Conservation (phyloP, 2,113 vertebrate species). For the Alosa alosa region DNA sequence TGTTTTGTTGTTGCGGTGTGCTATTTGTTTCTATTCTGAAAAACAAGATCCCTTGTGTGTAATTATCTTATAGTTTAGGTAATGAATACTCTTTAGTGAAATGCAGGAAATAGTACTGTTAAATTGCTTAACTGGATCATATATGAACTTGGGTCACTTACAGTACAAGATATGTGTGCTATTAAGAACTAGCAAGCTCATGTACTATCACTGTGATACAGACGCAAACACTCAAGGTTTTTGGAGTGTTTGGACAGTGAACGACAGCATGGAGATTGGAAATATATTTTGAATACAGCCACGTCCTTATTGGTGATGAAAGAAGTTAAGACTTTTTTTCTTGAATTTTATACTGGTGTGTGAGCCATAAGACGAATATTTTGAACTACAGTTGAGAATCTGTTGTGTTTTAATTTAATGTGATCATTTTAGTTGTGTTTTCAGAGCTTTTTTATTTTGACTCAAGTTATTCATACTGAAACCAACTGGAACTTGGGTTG, state of each 20-base stretch:
- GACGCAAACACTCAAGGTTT: constrained; percentile 38
- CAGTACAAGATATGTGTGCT: constrained; percentile 26
- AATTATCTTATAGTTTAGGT: constrained; percentile 27
- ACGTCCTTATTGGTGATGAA: background rate
- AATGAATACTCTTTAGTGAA: constrained; percentile 27
- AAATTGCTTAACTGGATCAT: constrained; percentile 13
- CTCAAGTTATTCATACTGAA: background rate
- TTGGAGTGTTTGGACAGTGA: constrained; percentile 10
- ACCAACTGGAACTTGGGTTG: background rate
- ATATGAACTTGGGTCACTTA: constrained; percentile 24
- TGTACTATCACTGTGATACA: constrained; percentile 67
- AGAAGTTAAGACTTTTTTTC: background rate
- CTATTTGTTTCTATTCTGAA: background rate
- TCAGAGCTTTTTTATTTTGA: background rate
- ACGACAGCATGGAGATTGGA: constrained; percentile 33
- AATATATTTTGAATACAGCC: constrained; percentile 18
- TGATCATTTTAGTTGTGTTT: background rate
- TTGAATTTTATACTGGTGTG: constrained; percentile 12
- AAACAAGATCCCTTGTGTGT: constrained; percentile 28
- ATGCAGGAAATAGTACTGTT: constrained; percentile 26
- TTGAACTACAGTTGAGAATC: background rate
- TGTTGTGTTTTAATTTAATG: background rate
- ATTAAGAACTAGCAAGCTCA: constrained; percentile 31
- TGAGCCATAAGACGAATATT: background rate
- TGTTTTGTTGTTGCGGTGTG: constrained; percentile 36